Base-by-base conservation (phyloP, 2,888 invertebrate genomes). In the Apodemia zela region DNA sequence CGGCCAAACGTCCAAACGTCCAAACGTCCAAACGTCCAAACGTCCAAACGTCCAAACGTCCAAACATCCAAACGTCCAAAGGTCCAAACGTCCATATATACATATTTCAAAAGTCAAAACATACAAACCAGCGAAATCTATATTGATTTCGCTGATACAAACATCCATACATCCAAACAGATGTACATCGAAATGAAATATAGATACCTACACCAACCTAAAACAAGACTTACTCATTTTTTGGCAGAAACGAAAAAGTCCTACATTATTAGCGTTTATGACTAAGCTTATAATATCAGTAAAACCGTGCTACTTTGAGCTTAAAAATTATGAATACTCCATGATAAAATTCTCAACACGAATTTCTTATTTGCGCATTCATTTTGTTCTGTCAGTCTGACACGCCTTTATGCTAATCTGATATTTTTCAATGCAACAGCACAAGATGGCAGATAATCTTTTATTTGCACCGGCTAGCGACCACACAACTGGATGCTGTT, bases 401-500 rank as follows among this genome's bases (percentile, higher is more conserved):
- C 64, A 63, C 61, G 61, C 59, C 64, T 64, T 64, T 64, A 64
- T 66, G 63, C 59, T 67, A 67, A 67, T 65, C 64, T 62, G 60
- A 61, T 64, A 62, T 62, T 57, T 58, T 25, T 45, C 42, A 45
- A 45, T 45, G 42, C 61, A 54, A 51, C 54, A 62, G 42, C 54
- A 38, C 51, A 54, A 54, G 54, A 62, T 62, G 61, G 42, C 57
- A 38, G 54, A 51, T 57, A 38, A 42, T 54, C 51, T 54, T 63
- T 58, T 47, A 54, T 54, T 54, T 54, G 54, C 21, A 15, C 18
- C 13, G 13, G 54, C 25, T 10, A 18, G 54, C 54, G 54, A 54
- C 54, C 25, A 54, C 54, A 54, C 51, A 25, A 21, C 11, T 45
- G 42, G n/a, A 45, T 15, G 10, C 42, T 45, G 42, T 45, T 45